These are phyloP conservation scores for Crambe crambe DNA, from an alignment of 37 sponge, comb jelly and placozoan species.

Conservation along the genomic window DNA sequence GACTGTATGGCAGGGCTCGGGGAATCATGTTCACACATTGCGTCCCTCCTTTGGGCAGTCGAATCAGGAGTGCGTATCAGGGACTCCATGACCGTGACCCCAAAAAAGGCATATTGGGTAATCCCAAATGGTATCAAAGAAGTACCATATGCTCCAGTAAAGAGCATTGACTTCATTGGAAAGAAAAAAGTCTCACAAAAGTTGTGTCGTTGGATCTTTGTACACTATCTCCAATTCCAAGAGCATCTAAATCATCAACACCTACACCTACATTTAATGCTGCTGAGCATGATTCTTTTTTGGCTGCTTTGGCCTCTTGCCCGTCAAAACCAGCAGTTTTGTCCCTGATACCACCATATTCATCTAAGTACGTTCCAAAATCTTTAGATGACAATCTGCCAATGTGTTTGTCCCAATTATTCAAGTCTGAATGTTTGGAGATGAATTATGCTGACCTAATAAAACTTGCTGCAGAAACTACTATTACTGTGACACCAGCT, in stretches of 20 bases:
- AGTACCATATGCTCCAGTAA: too few relatives aligned
- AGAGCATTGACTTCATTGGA: too few relatives aligned
- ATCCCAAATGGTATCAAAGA: too few relatives aligned
- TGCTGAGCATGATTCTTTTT: too few relatives aligned
- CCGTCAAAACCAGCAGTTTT: constrained; percentile 50
- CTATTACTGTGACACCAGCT: constrained; percentile 5
- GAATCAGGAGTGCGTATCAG: background rate
- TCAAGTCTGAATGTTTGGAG: constrained; percentile 14
- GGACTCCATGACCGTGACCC: too few relatives aligned
- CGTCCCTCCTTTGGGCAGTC: background rate
- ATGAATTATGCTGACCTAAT: constrained; percentile 23
- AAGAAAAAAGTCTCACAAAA: too few relatives aligned
- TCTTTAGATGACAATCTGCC: constrained; percentile 10
- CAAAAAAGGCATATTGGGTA: too few relatives aligned
- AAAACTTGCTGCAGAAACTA: background rate
- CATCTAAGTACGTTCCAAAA: constrained; percentile 36
- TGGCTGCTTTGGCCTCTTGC: too few relatives aligned
- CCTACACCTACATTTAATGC: too few relatives aligned
- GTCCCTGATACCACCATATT: constrained; percentile 17
- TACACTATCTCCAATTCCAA: too few relatives aligned
- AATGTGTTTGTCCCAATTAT: constrained; percentile 8
- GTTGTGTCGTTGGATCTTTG: background rate
- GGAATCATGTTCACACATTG: background rate
- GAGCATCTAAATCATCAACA: too few relatives aligned
- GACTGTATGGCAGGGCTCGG: too few relatives aligned